phyloP scores from a whole-genome alignment of 92 coral and sea anemone species.

The Zoanthus sansibaricus region DNA sequence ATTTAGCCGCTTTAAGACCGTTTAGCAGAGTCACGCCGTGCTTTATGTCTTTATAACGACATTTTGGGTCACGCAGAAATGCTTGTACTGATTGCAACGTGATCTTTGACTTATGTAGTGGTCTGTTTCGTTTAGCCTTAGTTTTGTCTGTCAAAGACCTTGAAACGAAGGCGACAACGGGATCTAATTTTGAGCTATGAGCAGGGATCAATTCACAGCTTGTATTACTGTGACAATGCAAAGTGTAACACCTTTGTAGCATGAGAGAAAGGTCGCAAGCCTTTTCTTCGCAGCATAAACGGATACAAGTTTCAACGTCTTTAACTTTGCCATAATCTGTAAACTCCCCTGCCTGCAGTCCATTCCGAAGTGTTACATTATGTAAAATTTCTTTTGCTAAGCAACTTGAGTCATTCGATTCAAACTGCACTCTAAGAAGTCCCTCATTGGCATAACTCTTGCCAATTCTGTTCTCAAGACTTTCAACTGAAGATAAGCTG shows the following conservation, averaged over 20 bases:
- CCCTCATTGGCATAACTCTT: conserved; percentile 10
- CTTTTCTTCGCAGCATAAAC: conserved; percentile 75
- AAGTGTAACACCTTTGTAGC: conserved; percentile 75
- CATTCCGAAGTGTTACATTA: conserved; percentile 81
- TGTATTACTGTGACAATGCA: conserved; percentile 65
- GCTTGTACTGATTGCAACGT: conserved; percentile 27
- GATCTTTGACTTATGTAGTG: conserved; percentile 29
- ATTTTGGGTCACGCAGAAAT: conserved; percentile 55
- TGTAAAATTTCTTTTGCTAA: conserved; percentile 55
- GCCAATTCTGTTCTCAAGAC: conserved; percentile 35
- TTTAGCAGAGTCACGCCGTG: conserved; percentile 83
- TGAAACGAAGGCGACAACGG: conserved; percentile 70
- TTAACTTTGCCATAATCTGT: conserved; percentile 84
- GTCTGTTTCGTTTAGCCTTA: conserved; percentile 16
- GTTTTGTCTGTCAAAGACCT: conserved; percentile 27
- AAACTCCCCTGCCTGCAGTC: conserved; percentile 90
- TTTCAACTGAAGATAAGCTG: conserved; percentile 33
- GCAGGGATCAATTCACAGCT: conserved; percentile 74
- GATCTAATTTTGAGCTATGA: conserved; percentile 66
- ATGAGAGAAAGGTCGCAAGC: conserved; percentile 78
- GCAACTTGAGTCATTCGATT: conserved; percentile 55
- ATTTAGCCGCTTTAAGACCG: conserved; percentile 82
- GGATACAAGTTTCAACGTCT: conserved; percentile 73
- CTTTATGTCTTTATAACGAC: conserved; percentile 75
- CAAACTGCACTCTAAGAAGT: conserved; percentile 29